A percentile compares a stretch with the other conserved stretches of the same genome.
Evolutionary conservation across 30 jellyfish, hydroid and myxozoan species (phyloP).

Genomic region (Aurelia aurita): DNA sequence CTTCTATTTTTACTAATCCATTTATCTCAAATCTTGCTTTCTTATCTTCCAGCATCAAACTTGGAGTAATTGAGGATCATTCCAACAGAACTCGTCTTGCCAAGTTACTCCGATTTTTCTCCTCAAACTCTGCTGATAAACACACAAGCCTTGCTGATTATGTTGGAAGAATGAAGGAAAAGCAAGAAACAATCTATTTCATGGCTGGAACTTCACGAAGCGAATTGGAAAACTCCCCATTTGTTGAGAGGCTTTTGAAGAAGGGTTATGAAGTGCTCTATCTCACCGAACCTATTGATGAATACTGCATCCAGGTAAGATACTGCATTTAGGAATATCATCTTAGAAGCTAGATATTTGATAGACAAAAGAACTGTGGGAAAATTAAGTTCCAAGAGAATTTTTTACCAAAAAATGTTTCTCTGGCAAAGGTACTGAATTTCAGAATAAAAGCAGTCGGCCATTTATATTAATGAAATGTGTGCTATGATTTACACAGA

Average conservation of each 20-base stretch:
- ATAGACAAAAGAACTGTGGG: no score
- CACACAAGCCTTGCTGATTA: slow-evolving; percentile 96
- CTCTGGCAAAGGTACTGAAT: no score
- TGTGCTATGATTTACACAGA: no score
- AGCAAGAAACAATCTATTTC: slow-evolving; percentile 95
- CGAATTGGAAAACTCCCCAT: slow-evolving; percentile 97
- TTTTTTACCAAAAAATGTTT: no score
- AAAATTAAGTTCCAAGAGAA: no score
- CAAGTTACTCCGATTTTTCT: slow-evolving; percentile 85
- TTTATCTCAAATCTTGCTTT: not conserved
- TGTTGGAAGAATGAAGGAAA: slow-evolving; percentile 96
- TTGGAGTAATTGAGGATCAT: slow-evolving; percentile 98
- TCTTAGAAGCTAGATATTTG: no score
- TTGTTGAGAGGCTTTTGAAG: slow-evolving; percentile 92
- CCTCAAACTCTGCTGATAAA: slow-evolving; percentile 88
- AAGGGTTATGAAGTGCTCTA: slow-evolving; percentile 98
- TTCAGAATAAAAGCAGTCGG: no score
- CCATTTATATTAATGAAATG: no score
- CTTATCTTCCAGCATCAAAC: slow-evolving; percentile 78
- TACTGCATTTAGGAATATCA: not conserved
- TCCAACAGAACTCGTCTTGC: slow-evolving; percentile 98
- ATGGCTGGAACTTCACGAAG: slow-evolving; percentile 94
- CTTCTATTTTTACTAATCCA: no score
- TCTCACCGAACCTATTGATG: slow-evolving; percentile 98
- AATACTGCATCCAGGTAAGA: slow-evolving; percentile 88